Conservation (phyloP, 2,797 vertebrate genomes). For the Parambassis ranga region DNA sequence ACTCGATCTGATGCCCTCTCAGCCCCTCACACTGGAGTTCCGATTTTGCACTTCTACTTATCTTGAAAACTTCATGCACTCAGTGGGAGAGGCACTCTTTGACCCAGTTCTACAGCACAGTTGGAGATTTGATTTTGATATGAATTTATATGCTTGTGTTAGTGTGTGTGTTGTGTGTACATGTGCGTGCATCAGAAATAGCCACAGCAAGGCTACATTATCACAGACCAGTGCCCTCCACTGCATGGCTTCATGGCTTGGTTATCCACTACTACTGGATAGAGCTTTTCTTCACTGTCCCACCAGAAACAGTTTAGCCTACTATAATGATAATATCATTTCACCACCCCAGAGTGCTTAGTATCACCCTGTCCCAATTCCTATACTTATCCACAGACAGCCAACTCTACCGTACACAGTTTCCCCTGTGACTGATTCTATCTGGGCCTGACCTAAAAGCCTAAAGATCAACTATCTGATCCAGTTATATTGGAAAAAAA, state of each 20-base stretch:
- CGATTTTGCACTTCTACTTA: constrained; percentile 52
- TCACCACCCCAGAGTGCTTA: constrained; percentile 33
- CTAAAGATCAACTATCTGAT: constrained; percentile 57
- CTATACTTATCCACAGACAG: constrained; percentile 36
- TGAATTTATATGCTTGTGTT: constrained; percentile 47
- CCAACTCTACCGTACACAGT: constrained; percentile 28
- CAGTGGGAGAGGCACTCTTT: constrained; percentile 54
- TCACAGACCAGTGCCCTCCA: constrained; percentile 62
- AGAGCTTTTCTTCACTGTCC: constrained; percentile 38
- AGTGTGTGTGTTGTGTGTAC: constrained; percentile 6
- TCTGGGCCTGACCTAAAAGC: constrained; percentile 52
- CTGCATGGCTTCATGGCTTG: constrained; percentile 56
- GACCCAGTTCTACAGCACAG: constrained; percentile 68
- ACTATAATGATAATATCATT: constrained; percentile 49
- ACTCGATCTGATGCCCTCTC: constrained; percentile 25
- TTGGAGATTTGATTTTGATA: constrained; percentile 73
- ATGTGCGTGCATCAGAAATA: constrained; percentile 36
- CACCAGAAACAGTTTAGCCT: constrained; percentile 56
- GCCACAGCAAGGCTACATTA: constrained; percentile 54
- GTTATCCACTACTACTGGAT: constrained; percentile 56
- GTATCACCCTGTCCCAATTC: constrained; percentile 40
- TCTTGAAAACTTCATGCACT: constrained; percentile 57
- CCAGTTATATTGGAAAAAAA: constrained; percentile 19
- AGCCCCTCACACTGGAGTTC: constrained; percentile 23
- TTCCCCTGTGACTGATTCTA: constrained; percentile 47